Evolutionary conservation across 2,113 vertebrate species (phyloP), one percentile per base, ranked within the genome.

Genomic region (Vanacampus margaritifer): DNA sequence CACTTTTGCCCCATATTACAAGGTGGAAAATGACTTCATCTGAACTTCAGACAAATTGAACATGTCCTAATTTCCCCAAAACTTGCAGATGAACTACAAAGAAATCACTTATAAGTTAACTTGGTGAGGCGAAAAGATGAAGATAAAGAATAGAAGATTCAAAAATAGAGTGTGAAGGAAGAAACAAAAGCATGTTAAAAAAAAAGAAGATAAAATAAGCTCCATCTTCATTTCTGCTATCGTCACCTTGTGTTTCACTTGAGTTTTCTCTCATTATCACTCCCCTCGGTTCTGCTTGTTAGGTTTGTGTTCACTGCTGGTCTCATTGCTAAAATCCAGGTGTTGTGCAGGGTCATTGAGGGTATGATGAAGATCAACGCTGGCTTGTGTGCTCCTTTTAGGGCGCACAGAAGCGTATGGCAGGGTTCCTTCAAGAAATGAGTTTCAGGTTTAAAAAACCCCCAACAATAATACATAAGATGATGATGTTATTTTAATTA

Each of bases 161-260:
- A 32, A 57, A 57, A 57, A 57, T 28, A 57, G 24, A 56, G 26
- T 32, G 28, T 7, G 54, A 57, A 3, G 14, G 54, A 57, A 3
- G 14, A 32, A 57, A 35, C 28, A 57, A 35, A 57, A 24, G 12
- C 2, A 59, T 59, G 57, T n/a, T 32, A 2, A 17, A 57, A 32
- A 17, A 32, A 3, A 61, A 14, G n/a, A n/a, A n/a, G n/a, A n/a
- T n/a, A 37, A 60, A 37, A 23, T 41, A 61, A 6, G 2, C 12
- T 60, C 21, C 10, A 12, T 60, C 35, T 11, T 60, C 32, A 23
- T 70, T 64, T 75, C 70, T 61, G 57, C 74, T 66, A 66, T 74
- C 74, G n/a, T 76, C 16, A 5, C 57, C 39, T 54, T 74, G 59
- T 58, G 57, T 46, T 75, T 68, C 65, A 69, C 72, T 82, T 84